These are phyloP conservation scores for Champsocephalus gunnari DNA, from an alignment of 2,797 vertebrate species.

Conservation along the genomic window DNA sequence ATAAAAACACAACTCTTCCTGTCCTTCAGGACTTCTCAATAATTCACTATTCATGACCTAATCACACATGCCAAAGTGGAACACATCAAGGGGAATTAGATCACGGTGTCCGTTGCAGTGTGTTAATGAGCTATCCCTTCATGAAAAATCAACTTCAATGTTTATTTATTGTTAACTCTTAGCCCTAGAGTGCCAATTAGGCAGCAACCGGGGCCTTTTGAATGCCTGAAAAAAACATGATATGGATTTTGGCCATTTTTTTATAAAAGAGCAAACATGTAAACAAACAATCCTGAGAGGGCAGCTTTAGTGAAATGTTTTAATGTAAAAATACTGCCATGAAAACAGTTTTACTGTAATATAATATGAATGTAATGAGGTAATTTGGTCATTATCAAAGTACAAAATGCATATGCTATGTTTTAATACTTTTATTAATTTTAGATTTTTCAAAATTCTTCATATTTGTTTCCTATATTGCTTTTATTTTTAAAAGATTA, in stretches of 20 bases:
- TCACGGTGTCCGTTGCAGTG: conserved; percentile 26
- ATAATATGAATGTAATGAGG: no score
- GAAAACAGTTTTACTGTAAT: no score
- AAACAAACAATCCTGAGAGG: background rate
- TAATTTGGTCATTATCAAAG: no score
- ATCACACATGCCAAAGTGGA: conserved; percentile 44
- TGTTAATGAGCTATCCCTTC: conserved; percentile 53
- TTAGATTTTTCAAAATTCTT: background rate
- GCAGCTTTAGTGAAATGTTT: background rate
- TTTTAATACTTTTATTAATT: background rate
- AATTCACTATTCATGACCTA: conserved; percentile 48
- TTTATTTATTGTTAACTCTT: conserved; percentile 48
- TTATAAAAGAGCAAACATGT: conserved; percentile 7
- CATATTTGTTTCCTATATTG: background rate
- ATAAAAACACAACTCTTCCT: conserved; percentile 17
- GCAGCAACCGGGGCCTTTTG: conserved; percentile 31
- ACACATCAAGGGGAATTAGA: conserved; percentile 44
- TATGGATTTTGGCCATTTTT: conserved; percentile 14
- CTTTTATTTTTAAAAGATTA: background rate
- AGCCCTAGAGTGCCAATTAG: conserved; percentile 45
- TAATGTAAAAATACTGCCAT: background rate
- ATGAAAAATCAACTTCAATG: conserved; percentile 31
- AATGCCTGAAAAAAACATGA: conserved; percentile 38
- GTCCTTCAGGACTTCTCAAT: conserved; percentile 54
- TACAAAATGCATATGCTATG: no score